Evolutionary conservation across 2,888 invertebrate genomes (phyloP).

Genomic region (Trachelus tabidus): DNA sequence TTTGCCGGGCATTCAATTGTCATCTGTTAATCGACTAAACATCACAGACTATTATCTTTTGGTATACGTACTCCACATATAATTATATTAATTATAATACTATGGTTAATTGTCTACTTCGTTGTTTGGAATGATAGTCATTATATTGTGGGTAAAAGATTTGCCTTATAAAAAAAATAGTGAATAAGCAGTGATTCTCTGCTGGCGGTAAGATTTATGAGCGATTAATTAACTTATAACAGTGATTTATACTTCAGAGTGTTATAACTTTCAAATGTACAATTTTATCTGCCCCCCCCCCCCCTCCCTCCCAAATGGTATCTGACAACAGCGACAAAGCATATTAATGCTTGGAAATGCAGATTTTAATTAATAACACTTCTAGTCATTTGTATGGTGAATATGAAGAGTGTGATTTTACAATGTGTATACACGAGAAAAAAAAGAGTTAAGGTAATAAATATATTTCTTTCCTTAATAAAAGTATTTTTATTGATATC

Average conservation of each 20-base stretch:
- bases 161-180: slow-evolving; percentile 11
- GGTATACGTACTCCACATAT: not conserved
- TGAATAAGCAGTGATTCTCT: slow-evolving; percentile 1
- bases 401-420: slow-evolving; percentile 16
- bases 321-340: not conserved
- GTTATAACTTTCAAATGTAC: not conserved
- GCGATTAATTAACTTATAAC: not conserved
- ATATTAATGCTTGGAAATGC: not conserved
- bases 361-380: slow-evolving; percentile 1
- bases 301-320: not conserved
- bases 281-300: not conserved
- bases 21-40: not conserved
- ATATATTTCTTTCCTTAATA: slow-evolving; percentile 13
- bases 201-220: not conserved
- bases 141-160: slow-evolving; percentile 12
- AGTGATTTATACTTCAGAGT: not conserved
- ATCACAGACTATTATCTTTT: not conserved
- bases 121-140: slow-evolving; percentile 5
- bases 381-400: slow-evolving; percentile 22
- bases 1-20: slow-evolving; percentile 4
- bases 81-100: slow-evolving; percentile 7
- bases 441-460: slow-evolving; percentile 12
- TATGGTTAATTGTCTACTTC: not conserved
- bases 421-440: slow-evolving; percentile 4
- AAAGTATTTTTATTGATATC: not conserved